Conservation (phyloP, 2,888 invertebrate species). For the Xestia c-nigrum region DNA sequence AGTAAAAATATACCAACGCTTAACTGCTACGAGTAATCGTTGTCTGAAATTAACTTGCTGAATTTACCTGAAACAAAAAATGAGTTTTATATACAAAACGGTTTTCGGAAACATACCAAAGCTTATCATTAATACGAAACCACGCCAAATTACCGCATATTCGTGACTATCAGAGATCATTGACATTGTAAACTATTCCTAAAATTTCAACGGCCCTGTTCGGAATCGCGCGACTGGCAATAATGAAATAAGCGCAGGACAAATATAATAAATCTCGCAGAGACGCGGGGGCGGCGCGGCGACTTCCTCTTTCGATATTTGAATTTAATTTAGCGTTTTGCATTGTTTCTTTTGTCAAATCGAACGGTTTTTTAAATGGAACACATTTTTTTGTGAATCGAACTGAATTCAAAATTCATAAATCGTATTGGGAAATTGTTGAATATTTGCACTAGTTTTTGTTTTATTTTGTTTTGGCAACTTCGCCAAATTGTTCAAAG, state of each 20-base stretch:
- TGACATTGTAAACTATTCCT: slow-evolving; percentile 75
- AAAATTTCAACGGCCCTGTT: slow-evolving; percentile 79
- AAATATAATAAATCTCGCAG: slow-evolving; percentile 90
- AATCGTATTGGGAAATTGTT: slow-evolving; percentile 19
- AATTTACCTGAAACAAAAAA: slow-evolving; percentile 78
- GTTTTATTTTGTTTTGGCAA: slow-evolving; percentile 26
- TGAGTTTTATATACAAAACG: slow-evolving; percentile 15
- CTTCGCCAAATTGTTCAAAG: slow-evolving; percentile 1
- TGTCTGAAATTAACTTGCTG: slow-evolving; percentile 2
- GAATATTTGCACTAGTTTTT: neutral
- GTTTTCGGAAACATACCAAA: slow-evolving; percentile 23
- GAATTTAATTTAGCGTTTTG: slow-evolving; percentile 89
- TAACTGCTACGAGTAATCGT: neutral
- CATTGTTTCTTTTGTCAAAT: slow-evolving; percentile 85
- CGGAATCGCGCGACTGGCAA: slow-evolving; percentile 83
- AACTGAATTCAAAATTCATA: slow-evolving; percentile 40
- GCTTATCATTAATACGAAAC: slow-evolving; percentile 28
- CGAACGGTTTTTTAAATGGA: slow-evolving; percentile 70
- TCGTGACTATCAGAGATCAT: slow-evolving; percentile 65
- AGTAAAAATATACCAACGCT: slow-evolving; percentile 31
- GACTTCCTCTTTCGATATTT: slow-evolving; percentile 90
- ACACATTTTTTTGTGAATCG: slow-evolving; percentile 22
- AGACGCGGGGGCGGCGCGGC: slow-evolving; percentile 86
- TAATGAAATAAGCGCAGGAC: slow-evolving; percentile 90
- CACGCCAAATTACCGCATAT: slow-evolving; percentile 45